phyloP scores from a whole-genome alignment of 2,113 vertebrate genomes.

The Xiphophorus couchianus region DNA sequence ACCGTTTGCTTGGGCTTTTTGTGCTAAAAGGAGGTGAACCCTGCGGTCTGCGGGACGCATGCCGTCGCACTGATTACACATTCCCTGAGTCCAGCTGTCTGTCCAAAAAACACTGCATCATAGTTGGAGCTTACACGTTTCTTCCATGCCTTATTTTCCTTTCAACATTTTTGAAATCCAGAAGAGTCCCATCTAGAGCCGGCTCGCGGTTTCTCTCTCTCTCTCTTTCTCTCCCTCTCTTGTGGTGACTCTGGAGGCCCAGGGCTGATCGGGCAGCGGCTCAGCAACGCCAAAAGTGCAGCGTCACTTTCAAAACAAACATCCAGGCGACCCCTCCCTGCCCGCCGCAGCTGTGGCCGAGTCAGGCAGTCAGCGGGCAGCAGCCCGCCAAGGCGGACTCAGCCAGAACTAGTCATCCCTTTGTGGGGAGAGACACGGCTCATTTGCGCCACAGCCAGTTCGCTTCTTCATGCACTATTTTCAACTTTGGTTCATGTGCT shows the following conservation, averaged over 20 bases:
- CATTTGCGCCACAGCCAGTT: slow-evolving; percentile 15
- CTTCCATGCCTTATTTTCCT: slow-evolving; percentile 50
- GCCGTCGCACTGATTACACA: slow-evolving; percentile 65
- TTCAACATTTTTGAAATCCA: slow-evolving; percentile 50
- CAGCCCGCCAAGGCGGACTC: slow-evolving; percentile 40
- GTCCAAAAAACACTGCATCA: slow-evolving; percentile 32
- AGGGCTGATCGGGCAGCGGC: slow-evolving; percentile 50
- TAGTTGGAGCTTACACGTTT: slow-evolving; percentile 28
- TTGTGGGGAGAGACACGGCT: slow-evolving; percentile 25
- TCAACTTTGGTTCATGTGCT: slow-evolving; percentile 11
- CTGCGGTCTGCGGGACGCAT: slow-evolving; percentile 54
- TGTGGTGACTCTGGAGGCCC: slow-evolving; percentile 66
- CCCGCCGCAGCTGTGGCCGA: slow-evolving; percentile 55
- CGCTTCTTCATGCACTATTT: neutral
- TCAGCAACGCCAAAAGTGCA: slow-evolving; percentile 57
- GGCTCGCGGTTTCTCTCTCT: slow-evolving; percentile 51
- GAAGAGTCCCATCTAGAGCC: slow-evolving; percentile 49
- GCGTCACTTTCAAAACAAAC: slow-evolving; percentile 69
- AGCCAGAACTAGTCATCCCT: slow-evolving; percentile 13
- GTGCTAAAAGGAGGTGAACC: slow-evolving; percentile 56
- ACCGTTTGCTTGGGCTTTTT: slow-evolving; percentile 63
- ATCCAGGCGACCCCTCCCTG: slow-evolving; percentile 51
- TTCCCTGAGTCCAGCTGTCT: slow-evolving; percentile 54
- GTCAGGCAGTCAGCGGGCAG: slow-evolving; percentile 53
- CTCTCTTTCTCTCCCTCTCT: slow-evolving; percentile 26